Conservation (phyloP, 2,113 vertebrate genomes). For the Macroglossus sobrinus region DNA sequence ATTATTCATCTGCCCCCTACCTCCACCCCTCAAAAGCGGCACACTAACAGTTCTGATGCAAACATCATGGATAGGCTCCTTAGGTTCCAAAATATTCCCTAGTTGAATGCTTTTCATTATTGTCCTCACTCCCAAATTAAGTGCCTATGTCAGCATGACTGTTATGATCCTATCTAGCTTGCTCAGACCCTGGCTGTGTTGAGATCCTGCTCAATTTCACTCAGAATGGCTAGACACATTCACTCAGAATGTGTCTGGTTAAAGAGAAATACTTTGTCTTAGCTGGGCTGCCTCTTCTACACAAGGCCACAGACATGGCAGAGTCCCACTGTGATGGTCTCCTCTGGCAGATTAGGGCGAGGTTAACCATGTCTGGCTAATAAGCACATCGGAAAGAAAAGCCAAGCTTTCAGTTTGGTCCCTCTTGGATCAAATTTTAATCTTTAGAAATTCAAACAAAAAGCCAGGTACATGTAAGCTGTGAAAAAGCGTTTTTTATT, state of each 20-base stretch:
- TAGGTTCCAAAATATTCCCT: neutral
- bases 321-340: neutral
- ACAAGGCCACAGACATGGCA: neutral
- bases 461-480: neutral
- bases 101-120: neutral
- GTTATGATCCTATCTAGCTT: neutral
- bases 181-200: neutral
- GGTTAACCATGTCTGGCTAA: neutral
- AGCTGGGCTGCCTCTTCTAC: neutral
- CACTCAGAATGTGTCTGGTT: neutral
- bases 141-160: neutral
- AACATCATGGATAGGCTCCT: neutral
- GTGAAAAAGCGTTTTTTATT: neutral
- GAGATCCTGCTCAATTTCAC: neutral
- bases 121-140: neutral
- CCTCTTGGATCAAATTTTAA: neutral
- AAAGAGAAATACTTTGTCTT: neutral
- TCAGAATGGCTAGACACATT: neutral
- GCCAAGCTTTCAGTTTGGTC: neutral
- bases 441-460: constrained; percentile 19
- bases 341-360: neutral
- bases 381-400: neutral
- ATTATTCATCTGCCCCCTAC: neutral
- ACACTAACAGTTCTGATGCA: neutral
- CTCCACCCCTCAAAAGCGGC: neutral